Conservation (phyloP, 2,113 vertebrate genomes). For the Clarias batrachus region DNA sequence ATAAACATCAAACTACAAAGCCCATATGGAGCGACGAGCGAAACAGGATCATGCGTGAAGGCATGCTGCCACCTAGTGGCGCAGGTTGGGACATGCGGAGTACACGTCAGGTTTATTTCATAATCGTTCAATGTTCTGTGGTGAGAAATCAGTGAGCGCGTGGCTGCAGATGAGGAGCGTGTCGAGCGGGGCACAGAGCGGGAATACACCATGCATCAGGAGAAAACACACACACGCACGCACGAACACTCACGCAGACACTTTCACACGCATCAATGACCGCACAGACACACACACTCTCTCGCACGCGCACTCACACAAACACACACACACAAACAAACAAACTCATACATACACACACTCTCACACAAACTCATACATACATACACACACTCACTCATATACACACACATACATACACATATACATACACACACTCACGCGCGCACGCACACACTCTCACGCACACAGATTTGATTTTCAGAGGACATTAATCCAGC, state of each 20-base stretch:
- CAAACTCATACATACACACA: not conserved
- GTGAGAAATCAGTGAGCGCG: not conserved
- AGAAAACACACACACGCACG: not conserved
- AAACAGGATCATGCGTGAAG: not conserved
- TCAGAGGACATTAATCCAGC: too few relatives aligned
- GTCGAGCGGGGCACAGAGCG: not conserved
- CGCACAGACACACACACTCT: not conserved
- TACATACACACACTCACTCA: not conserved
- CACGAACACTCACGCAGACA: not conserved
- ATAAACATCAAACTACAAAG: slow-evolving; percentile 8
- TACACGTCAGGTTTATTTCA: not conserved
- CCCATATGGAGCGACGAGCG: not conserved
- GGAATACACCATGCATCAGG: not conserved
- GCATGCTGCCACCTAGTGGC: slow-evolving; percentile 57
- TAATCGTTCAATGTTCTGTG: too few relatives aligned
- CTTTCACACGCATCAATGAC: not conserved
- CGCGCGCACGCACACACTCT: too few relatives aligned
- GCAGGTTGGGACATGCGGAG: not conserved
- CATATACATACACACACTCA: not conserved
- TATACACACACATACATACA: too few relatives aligned
- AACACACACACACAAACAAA: not conserved
- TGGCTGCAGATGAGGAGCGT: not conserved
- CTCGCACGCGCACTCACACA: not conserved
- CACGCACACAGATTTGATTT: too few relatives aligned
- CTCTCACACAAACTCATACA: not conserved